These are phyloP conservation scores for Micrasema longulum DNA, from an alignment of 1,140 invertebrate genomes.

Conservation along the genomic window DNA sequence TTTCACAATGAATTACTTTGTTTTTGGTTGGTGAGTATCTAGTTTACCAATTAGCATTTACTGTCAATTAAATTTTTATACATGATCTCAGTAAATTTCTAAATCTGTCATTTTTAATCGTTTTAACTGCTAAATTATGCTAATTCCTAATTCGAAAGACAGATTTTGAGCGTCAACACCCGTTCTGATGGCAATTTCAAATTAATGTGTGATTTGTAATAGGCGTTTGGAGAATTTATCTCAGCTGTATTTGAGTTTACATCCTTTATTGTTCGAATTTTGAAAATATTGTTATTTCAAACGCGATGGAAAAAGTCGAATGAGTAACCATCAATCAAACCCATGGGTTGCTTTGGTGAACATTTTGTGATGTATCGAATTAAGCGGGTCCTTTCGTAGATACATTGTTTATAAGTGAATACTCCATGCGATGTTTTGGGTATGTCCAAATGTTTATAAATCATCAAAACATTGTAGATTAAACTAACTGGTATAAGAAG, in stretches of 20 bases:
- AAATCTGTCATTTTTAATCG: constrained; percentile 16
- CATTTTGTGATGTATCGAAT: too few species aligned
- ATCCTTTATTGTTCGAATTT: background rate
- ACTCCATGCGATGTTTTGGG: too few species aligned
- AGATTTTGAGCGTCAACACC: background rate
- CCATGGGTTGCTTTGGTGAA: too few species aligned
- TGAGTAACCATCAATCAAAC: too few species aligned
- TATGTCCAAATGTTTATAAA: too few species aligned
- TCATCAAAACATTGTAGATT: too few species aligned
- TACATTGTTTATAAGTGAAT: too few species aligned
- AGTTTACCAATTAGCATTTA: constrained; percentile 33
- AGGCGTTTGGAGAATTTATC: constrained; percentile 5
- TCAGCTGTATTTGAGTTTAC: background rate
- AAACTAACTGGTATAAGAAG: too few species aligned
- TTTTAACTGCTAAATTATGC: constrained; percentile 30
- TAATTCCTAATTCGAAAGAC: constrained; percentile 10
- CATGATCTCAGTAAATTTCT: constrained; percentile 22
- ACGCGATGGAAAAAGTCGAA: too few species aligned
- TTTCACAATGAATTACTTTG: too few species aligned
- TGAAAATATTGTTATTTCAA: too few species aligned
- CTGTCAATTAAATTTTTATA: constrained; percentile 26
- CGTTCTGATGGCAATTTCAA: constrained; percentile 8
- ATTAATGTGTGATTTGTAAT: constrained; percentile 22
- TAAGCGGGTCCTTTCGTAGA: too few species aligned
- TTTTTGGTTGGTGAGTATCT: background rate